Conservation (phyloP, 1,140 invertebrate species). For the Sipha flava region DNA sequence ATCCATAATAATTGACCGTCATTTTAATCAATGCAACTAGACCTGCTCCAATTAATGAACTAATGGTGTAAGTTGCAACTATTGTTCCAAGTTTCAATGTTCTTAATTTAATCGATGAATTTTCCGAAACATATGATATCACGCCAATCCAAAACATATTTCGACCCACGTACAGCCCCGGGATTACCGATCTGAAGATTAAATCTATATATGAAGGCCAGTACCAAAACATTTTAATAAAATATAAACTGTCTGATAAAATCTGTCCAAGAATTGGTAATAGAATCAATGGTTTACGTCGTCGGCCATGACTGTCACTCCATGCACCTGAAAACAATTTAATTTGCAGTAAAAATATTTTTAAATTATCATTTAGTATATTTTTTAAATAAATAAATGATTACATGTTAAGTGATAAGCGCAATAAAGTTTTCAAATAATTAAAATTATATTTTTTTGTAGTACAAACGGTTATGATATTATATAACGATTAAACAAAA, state of each 20-base stretch:
- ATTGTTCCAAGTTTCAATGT: neutral
- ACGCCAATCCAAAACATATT: neutral
- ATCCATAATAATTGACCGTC: neutral
- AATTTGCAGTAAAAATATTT: no score
- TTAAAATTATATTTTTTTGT: no score
- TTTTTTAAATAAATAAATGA: no score
- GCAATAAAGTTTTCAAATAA: no score
- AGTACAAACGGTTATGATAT: no score
- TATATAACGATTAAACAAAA: no score
- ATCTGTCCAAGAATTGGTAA: constrained; percentile 40
- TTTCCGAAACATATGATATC: neutral
- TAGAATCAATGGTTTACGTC: constrained; percentile 45
- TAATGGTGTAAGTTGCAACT: neutral
- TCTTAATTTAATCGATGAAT: neutral
- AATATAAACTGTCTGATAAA: neutral
- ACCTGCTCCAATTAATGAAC: neutral
- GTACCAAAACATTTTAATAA: neutral
- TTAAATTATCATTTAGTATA: no score
- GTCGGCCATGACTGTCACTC: constrained; percentile 36
- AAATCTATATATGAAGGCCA: neutral
- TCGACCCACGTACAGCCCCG: neutral
- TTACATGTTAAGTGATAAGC: no score
- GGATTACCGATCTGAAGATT: neutral
- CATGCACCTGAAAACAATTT: constrained; percentile 31
- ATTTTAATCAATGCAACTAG: neutral